phyloP scores from a whole-genome alignment of 2,797 vertebrate genomes.

The Aulostomus chinensis region DNA sequence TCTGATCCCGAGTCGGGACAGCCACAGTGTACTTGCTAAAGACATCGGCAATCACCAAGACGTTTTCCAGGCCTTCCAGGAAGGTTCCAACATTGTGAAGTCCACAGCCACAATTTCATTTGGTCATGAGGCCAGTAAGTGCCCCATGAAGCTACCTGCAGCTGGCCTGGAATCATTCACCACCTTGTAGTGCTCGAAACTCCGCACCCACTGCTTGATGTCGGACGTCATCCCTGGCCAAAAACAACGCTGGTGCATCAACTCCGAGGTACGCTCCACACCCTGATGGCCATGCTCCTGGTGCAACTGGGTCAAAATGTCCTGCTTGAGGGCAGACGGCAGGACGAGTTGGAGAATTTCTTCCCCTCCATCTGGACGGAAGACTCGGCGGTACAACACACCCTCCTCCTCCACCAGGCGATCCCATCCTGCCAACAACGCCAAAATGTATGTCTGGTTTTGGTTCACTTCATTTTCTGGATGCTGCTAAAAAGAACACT shows the following conservation, averaged over 20 bases:
- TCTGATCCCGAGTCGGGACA: not conserved
- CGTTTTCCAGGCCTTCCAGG: too few species aligned
- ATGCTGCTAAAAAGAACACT: too few species aligned
- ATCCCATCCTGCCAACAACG: too few species aligned
- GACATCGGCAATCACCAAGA: too few species aligned
- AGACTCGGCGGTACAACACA: not conserved
- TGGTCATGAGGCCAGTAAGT: too few species aligned
- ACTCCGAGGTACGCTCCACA: not conserved
- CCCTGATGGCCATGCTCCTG: conserved; percentile 25
- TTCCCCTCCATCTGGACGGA: not conserved
- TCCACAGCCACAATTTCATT: too few species aligned
- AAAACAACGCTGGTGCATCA: not conserved
- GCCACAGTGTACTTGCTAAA: not conserved
- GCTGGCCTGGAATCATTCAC: too few species aligned
- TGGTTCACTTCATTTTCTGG: too few species aligned
- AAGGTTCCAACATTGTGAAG: too few species aligned
- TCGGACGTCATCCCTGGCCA: conserved; percentile 12
- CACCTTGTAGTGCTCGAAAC: too few species aligned
- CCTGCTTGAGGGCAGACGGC: not conserved
- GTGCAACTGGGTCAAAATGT: conserved; percentile 4
- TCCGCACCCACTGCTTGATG: not conserved
- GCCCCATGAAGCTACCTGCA: too few species aligned
- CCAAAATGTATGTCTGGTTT: too few species aligned
- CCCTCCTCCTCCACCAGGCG: not conserved
- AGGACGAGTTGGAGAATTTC: not conserved